Evolutionary conservation across 1,140 invertebrate species (phyloP).

Genomic region (Drosophila trapezifrons): DNA sequence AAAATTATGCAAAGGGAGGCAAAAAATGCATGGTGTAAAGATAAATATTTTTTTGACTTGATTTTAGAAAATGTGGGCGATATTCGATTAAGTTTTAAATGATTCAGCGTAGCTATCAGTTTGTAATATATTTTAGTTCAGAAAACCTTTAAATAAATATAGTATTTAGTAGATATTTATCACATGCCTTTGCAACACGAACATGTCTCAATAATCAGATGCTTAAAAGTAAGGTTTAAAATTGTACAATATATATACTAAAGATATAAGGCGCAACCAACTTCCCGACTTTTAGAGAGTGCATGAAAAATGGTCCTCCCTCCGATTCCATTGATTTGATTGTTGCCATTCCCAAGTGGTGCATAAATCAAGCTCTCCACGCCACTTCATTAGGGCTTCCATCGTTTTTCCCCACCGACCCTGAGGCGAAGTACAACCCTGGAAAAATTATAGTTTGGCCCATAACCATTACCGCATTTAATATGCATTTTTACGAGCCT

Average conservation of each 20-base stretch:
- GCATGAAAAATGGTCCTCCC: not conserved
- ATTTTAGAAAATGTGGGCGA: not conserved
- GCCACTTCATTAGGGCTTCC: slow-evolving; percentile 45
- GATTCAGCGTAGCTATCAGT: too few species aligned
- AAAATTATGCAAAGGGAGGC: slow-evolving; percentile 37
- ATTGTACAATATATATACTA: too few species aligned
- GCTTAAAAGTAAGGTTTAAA: too few species aligned
- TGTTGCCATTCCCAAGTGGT: slow-evolving; percentile 25
- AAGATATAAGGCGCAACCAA: too few species aligned
- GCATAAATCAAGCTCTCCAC: slow-evolving; percentile 45
- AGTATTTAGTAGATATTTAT: too few species aligned
- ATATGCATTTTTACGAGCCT: slow-evolving; percentile 65
- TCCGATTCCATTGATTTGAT: slow-evolving; percentile 44
- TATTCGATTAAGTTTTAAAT: not conserved
- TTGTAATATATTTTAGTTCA: too few species aligned
- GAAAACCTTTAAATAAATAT: too few species aligned
- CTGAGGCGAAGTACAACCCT: slow-evolving; percentile 12
- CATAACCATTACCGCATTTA: slow-evolving; percentile 63
- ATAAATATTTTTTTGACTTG: not conserved
- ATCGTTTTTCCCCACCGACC: slow-evolving; percentile 14
- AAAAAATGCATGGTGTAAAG: not conserved
- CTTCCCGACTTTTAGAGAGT: too few species aligned
- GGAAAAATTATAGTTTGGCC: slow-evolving; percentile 49
- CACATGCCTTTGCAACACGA: too few species aligned
- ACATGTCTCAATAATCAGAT: too few species aligned